Percentiles rank a stretch among this genome's conserved stretches.
These are phyloP conservation scores for Phrynocephalus vlangalii DNA, from an alignment of 2,797 vertebrate genomes.

Conservation along the genomic window DNA sequence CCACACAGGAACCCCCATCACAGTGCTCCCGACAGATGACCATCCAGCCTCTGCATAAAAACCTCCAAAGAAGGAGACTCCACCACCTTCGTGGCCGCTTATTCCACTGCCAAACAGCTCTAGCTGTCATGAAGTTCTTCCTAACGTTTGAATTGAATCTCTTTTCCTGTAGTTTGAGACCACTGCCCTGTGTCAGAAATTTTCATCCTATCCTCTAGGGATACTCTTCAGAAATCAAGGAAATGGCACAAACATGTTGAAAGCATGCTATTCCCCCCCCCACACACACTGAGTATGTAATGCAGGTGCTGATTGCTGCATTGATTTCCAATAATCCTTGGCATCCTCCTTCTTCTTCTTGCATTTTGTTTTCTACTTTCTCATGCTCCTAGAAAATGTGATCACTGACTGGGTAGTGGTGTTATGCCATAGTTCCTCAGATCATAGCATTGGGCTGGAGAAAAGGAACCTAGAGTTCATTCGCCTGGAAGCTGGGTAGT, in stretches of 20 bases:
- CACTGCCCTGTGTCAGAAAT: too few species aligned
- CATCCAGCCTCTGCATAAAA: too few species aligned
- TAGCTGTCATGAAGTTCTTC: too few species aligned
- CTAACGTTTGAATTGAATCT: too few species aligned
- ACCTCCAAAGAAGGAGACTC: too few species aligned
- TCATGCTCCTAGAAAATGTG: conserved; percentile 15
- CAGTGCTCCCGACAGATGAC: too few species aligned
- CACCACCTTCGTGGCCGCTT: too few species aligned
- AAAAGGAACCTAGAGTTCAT: background rate
- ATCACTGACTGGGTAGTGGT: background rate
- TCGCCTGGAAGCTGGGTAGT: background rate
- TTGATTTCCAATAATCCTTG: conserved; percentile 46
- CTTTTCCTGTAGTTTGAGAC: too few species aligned
- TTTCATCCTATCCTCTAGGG: too few species aligned
- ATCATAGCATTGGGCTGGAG: background rate
- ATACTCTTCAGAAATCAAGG: background rate
- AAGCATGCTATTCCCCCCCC: background rate
- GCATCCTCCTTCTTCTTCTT: conserved; percentile 3
- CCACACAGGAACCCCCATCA: too few species aligned
- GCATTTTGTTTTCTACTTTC: background rate
- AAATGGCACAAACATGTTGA: background rate
- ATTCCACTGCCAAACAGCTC: too few species aligned
- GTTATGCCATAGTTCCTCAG: background rate
- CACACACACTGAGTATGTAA: conserved; percentile 25
- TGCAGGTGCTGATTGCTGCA: conserved; percentile 45